Evolutionary conservation across 2,888 invertebrate genomes (phyloP).

Genomic region (Ashinkailepas kermadecensis): DNA sequence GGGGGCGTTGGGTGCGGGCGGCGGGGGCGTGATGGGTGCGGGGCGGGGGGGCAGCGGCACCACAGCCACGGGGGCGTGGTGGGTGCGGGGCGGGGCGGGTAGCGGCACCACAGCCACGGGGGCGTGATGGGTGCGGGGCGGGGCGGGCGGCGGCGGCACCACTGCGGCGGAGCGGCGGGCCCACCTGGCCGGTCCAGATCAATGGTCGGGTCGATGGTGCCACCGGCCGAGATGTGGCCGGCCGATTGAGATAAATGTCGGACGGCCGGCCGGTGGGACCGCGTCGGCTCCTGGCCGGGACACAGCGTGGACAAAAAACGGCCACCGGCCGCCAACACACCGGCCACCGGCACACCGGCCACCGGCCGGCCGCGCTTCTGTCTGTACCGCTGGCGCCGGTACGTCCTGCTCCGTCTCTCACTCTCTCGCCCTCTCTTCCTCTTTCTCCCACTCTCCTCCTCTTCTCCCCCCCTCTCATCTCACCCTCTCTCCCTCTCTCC

Average conservation of each 20-base stretch:
- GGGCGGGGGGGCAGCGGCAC: too few relatives aligned
- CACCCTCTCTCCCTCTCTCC: not conserved
- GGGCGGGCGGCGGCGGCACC: too few relatives aligned
- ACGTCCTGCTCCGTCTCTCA: too few relatives aligned
- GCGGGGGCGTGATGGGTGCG: too few relatives aligned
- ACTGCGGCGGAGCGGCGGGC: not conserved
- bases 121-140: too few relatives aligned
- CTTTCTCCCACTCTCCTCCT: not conserved
- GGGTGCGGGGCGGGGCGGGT: too few relatives aligned
- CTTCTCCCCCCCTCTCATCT: not conserved
- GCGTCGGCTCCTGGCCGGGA: not conserved
- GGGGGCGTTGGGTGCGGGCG: too few relatives aligned
- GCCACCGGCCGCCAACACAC: not conserved
- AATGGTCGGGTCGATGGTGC: not conserved
- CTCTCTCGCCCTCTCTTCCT: not conserved
- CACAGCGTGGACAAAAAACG: not conserved
- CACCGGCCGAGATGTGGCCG: not conserved
- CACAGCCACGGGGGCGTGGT: too few relatives aligned
- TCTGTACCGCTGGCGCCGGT: too few relatives aligned
- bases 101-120: too few relatives aligned
- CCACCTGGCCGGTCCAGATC: not conserved
- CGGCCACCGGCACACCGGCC: not conserved
- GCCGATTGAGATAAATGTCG: not conserved
- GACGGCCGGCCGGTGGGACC: not conserved
- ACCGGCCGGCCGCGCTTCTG: not conserved